Evolutionary conservation across 2,113 vertebrate species (phyloP).

Genomic region (Bufo bufo): DNA sequence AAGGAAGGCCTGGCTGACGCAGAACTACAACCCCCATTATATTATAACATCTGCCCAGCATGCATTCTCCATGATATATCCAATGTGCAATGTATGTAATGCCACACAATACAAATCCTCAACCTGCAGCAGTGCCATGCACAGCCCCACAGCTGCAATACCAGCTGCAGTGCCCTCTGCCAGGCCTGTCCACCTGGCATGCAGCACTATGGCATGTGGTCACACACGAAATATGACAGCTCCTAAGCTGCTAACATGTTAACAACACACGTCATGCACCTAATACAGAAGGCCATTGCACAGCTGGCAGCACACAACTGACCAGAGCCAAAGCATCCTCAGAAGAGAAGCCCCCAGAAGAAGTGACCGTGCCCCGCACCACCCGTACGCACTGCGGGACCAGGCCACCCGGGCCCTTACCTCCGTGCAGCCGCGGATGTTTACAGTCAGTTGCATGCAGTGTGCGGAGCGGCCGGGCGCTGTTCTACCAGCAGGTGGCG

Average conservation of each 20-base stretch:
- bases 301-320: neutral
- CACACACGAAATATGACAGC: neutral
- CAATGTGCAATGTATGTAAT: neutral
- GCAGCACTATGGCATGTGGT: neutral
- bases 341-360: too few species aligned
- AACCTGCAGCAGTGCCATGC: neutral
- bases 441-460: conserved; percentile 9
- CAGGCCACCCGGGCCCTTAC: conserved; percentile 10
- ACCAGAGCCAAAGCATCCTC: neutral
- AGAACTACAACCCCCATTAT: too few species aligned
- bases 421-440: conserved; percentile 32
- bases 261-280: neutral
- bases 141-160: neutral
- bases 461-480: neutral
- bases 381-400: neutral
- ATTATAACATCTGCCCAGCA: neutral
- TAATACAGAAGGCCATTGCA: neutral
- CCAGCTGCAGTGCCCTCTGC: neutral
- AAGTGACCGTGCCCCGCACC: neutral
- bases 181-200: neutral
- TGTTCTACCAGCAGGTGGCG: conserved; percentile 1
- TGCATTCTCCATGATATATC: too few species aligned
- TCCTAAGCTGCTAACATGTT: neutral
- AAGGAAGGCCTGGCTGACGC: neutral
- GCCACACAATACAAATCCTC: neutral